Percentiles rank a stretch among this genome's conserved stretches.
phyloP scores from a whole-genome alignment of 92 coral and sea anemone species.

The Zoanthus gigantus region DNA sequence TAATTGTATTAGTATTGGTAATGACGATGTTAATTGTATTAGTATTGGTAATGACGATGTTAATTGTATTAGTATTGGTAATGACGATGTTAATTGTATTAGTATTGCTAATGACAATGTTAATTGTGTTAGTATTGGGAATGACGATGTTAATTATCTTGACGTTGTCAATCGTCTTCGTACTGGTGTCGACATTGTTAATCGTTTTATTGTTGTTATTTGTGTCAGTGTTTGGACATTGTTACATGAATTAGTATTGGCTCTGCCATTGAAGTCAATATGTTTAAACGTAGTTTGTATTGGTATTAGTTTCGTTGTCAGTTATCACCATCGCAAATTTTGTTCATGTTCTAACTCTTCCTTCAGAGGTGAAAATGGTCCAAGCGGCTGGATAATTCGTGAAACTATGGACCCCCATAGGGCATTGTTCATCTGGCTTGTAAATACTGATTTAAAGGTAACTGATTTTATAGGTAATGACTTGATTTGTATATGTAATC shows the following conservation, averaged over 20 bases:
- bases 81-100: not conserved
- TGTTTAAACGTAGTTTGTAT: too few species aligned
- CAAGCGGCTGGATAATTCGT: conserved; percentile 89
- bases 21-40: not conserved
- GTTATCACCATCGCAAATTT: too few species aligned
- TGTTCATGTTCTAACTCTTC: too few species aligned
- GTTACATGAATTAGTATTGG: too few species aligned
- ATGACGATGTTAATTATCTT: not conserved
- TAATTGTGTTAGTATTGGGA: not conserved
- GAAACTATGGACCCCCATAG: conserved; percentile 77
- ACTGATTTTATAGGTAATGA: not conserved
- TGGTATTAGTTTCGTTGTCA: too few species aligned
- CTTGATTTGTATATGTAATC: too few species aligned
- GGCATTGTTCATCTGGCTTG: conserved; percentile 90
- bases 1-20: not conserved
- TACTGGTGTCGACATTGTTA: too few species aligned
- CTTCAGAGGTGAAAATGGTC: conserved; percentile 85
- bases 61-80: not conserved
- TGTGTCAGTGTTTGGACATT: too few species aligned
- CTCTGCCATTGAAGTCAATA: too few species aligned
- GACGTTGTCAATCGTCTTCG: too few species aligned
- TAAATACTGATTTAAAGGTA: conserved; percentile 90
- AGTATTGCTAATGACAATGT: not conserved
- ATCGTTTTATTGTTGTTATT: too few species aligned
- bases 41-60: not conserved